Conservation (phyloP, 2,888 invertebrate genomes). For the Tetragonisca angustula region DNA sequence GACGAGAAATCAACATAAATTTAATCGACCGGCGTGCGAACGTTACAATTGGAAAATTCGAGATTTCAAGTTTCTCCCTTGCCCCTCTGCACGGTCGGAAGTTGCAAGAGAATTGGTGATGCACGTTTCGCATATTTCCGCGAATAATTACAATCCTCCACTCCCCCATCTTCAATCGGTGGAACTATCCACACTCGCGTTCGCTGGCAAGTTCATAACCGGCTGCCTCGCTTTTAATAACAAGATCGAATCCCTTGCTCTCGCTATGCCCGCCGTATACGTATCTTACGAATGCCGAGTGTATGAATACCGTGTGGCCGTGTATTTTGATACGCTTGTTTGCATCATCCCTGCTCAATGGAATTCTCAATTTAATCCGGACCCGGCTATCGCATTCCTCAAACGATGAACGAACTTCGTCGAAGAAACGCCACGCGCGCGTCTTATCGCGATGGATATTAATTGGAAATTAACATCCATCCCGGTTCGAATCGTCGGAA, state of each 20-base stretch:
- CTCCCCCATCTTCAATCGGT: too few relatives aligned
- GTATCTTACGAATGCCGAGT: slow-evolving; percentile 33
- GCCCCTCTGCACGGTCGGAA: too few relatives aligned
- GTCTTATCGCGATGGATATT: background rate
- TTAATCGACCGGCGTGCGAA: background rate
- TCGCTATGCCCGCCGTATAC: background rate
- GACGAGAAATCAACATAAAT: background rate
- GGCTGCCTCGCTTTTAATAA: slow-evolving; percentile 42
- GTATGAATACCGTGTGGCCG: slow-evolving; percentile 29
- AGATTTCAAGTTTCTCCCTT: background rate
- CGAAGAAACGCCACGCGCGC: background rate
- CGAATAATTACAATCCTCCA: slow-evolving; percentile 24
- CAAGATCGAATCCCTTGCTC: slow-evolving; percentile 43
- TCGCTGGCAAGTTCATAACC: slow-evolving; percentile 3
- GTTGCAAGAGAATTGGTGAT: background rate
- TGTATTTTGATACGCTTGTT: slow-evolving; percentile 53
- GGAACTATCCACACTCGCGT: background rate
- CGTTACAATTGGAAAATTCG: background rate
- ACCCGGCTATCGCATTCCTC: slow-evolving; percentile 59
- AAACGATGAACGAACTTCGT: slow-evolving; percentile 27
- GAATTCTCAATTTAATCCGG: slow-evolving; percentile 63
- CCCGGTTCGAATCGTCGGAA: too few relatives aligned
- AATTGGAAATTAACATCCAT: background rate
- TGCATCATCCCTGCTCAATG: slow-evolving; percentile 36
- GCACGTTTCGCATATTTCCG: slow-evolving; percentile 6